Base-by-base conservation (phyloP, 2,797 vertebrate genomes). In the Lates japonicus region DNA sequence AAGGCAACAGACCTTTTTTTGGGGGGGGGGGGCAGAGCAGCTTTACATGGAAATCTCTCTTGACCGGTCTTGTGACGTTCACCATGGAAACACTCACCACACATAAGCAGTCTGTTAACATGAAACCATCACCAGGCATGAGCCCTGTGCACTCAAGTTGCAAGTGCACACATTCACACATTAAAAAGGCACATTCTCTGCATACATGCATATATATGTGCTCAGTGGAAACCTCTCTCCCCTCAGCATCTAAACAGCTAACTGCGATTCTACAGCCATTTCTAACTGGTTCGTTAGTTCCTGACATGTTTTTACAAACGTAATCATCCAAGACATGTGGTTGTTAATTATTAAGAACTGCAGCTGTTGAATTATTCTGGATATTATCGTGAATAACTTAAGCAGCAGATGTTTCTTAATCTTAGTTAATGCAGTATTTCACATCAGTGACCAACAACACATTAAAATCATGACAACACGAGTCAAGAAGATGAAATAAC, bases 1-100 rank as follows among this genome's bases (percentile, higher is more conserved):
- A 58, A 59, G 29, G 70, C 20, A 81, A 51, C 29, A 76, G 62
- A 78, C 44, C 49, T 78, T 33, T 55, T 74, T 84, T 58, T 29
- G 29, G 81, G n/a, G 25, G 25, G 25, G 25, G 25, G 25, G 25
- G 60, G 65, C 64, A 48, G 78, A 86, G 81, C 69, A 66, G 73
- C 66, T 75, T 86, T 52, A 46, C 13, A 35, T 71, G 61, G 41
- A 70, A 70, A 73, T 46, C 6, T 70, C 39, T 65, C 25, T 29
- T 41, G 10, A 59, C 64, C 71, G 19, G 42, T 49, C 82, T 58
- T 48, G 49, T 73, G 67, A 74, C 31, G 51, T 73, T 87, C 14
- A 33, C 46, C 71, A 59, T 66, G 59, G 72, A 77, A 82, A 74
- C 62, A 35, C 10, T 17, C 25, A 33, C 25, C 68, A 68, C 65